Percentiles rank a stretch among this genome's conserved stretches.
Conservation (phyloP, 2,888 invertebrate species). For the Lumbricus terrestris region DNA sequence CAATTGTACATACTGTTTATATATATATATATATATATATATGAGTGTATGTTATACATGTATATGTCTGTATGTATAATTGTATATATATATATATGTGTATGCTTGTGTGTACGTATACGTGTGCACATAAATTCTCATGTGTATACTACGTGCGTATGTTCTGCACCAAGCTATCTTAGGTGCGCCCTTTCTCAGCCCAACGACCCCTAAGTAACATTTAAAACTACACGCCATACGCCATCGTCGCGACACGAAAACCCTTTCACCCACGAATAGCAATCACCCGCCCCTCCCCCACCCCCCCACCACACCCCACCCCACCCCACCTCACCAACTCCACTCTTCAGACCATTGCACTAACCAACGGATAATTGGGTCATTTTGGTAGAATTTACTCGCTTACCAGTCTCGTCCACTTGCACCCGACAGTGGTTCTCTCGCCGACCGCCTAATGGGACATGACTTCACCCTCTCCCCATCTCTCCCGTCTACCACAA, state of each 20-base stretch:
- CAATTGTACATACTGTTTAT: too few species aligned
- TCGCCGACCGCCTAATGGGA: not conserved
- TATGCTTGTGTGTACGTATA: too few species aligned
- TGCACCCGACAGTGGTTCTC: not conserved
- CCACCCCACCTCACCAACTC: too few species aligned
- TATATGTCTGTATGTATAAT: too few species aligned
- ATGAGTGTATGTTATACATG: too few species aligned
- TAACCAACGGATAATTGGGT: not conserved
- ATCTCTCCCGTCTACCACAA: not conserved
- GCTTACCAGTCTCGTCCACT: not conserved
- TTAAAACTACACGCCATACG: not conserved
- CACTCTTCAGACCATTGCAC: not conserved
- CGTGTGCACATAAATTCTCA: too few species aligned
- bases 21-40: too few species aligned
- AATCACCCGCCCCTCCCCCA: not conserved
- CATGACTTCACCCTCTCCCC: not conserved
- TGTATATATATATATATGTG: too few species aligned
- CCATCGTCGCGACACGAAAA: not conserved
- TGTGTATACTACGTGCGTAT: too few species aligned
- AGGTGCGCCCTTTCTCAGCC: not conserved
- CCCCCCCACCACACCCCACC: too few species aligned
- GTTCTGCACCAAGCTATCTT: not conserved
- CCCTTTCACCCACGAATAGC: not conserved
- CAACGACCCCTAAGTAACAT: not conserved
- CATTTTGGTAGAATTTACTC: not conserved